A percentile compares a stretch with the other conserved stretches of the same genome.
These are phyloP conservation scores for Sarcophaga variegata DNA, from an alignment of 2,888 invertebrate genomes.

Conservation along the genomic window DNA sequence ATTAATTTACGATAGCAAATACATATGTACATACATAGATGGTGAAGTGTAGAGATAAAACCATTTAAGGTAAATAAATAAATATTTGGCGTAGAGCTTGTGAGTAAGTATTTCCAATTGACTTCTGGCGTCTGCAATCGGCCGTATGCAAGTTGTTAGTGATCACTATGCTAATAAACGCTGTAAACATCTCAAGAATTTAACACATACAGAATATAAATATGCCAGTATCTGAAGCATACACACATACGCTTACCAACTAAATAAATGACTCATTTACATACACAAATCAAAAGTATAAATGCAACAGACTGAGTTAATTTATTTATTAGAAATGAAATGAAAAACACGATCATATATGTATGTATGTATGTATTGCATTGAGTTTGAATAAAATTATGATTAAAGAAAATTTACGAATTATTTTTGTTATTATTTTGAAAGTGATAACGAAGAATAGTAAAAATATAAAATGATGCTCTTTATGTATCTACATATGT, in stretches of 20 bases:
- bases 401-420: too few relatives aligned
- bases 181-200: constrained; percentile 55
- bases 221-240: neutral
- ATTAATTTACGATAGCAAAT: neutral
- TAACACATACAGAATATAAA: neutral
- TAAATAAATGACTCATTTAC: too few relatives aligned
- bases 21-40: neutral
- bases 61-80: constrained; percentile 62
- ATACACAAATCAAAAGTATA: too few relatives aligned
- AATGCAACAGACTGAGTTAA: too few relatives aligned
- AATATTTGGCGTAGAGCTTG: constrained; percentile 48
- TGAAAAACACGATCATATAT: too few relatives aligned
- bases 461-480: neutral
- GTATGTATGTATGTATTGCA: too few relatives aligned
- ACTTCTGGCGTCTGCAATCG: constrained; percentile 41
- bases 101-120: neutral
- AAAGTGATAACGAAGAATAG: neutral
- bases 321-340: too few relatives aligned
- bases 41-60: constrained; percentile 44
- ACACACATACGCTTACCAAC: too few relatives aligned
- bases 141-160: constrained; percentile 31
- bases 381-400: too few relatives aligned
- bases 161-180: constrained; percentile 61
- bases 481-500: too few relatives aligned
- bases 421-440: neutral